phyloP scores from a whole-genome alignment of 2,113 vertebrate species.

The Hucho hucho region DNA sequence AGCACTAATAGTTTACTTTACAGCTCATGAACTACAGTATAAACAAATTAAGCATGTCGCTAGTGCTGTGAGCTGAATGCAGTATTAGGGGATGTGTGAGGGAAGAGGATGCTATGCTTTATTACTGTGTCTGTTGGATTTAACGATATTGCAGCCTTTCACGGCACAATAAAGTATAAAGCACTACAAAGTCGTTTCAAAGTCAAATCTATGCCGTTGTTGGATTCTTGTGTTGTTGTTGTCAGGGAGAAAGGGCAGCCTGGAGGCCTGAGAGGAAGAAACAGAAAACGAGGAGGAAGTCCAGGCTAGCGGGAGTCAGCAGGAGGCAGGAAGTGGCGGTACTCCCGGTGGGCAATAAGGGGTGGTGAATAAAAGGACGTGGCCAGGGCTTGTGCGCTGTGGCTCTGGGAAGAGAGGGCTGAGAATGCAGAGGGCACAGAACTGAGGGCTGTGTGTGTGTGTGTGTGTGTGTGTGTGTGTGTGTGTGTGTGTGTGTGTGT shows the following conservation, averaged over 20 bases:
- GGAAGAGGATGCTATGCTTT: conserved; percentile 49
- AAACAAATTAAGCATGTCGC: conserved; percentile 75
- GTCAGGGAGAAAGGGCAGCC: conserved; percentile 52
- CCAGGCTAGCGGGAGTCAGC: conserved; percentile 44
- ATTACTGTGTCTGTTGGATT: conserved; percentile 68
- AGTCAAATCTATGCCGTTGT: conserved; percentile 68
- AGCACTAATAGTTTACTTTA: conserved; percentile 80
- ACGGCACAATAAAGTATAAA: conserved; percentile 62
- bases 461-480: conserved; percentile 8
- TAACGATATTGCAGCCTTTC: conserved; percentile 63
- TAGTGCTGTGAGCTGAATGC: conserved; percentile 56
- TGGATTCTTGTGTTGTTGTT: conserved; percentile 67
- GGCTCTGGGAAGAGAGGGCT: conserved; percentile 43
- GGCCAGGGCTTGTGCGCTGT: conserved; percentile 26
- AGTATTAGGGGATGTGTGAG: conserved; percentile 20
- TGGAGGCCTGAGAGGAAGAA: conserved; percentile 41
- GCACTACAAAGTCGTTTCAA: conserved; percentile 73
- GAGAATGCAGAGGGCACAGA: conserved; percentile 34
- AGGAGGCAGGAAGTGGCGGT: conserved; percentile 56
- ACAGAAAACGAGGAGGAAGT: conserved; percentile 24
- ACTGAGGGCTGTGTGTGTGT: conserved; percentile 11
- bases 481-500: conserved; percentile 3
- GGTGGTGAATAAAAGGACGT: conserved; percentile 57
- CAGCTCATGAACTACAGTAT: conserved; percentile 78
- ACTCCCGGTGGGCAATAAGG: conserved; percentile 46